Percentiles rank a stretch among this genome's conserved stretches.
These are phyloP conservation scores for Luidia sarsii DNA, from an alignment of 53 echinoderm and acorn worm species.

Conservation along the genomic window DNA sequence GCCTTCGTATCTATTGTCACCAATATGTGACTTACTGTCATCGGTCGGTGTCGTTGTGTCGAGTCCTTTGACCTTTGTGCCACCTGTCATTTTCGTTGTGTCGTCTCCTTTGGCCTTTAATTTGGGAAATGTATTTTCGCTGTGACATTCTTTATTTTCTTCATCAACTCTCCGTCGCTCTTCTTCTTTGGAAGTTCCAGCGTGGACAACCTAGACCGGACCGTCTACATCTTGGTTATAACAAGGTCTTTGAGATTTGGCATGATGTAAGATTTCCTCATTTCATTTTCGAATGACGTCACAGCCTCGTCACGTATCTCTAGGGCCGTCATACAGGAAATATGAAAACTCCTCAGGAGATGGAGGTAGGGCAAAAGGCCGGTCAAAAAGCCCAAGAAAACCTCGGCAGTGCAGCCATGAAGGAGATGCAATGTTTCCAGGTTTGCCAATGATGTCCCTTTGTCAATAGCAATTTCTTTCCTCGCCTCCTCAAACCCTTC, in stretches of 20 bases:
- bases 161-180: too few relatives aligned
- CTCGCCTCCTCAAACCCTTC: neutral
- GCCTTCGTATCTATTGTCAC: too few relatives aligned
- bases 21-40: too few relatives aligned
- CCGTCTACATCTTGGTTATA: neutral
- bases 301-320: neutral
- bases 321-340: neutral
- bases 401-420: neutral
- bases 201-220: neutral
- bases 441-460: neutral
- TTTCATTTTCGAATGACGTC: too few relatives aligned
- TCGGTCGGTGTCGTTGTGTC: too few relatives aligned
- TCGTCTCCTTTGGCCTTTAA: neutral
- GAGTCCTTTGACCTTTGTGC: too few relatives aligned
- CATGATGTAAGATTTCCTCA: too few relatives aligned
- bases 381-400: neutral
- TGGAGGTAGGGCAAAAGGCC: neutral
- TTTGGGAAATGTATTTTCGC: neutral
- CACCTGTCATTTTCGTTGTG: too few relatives aligned
- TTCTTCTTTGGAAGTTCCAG: neutral
- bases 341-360: neutral
- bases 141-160: neutral
- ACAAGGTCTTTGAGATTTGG: neutral
- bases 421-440: conserved; percentile 25
- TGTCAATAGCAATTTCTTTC: neutral